A percentile compares a stretch with the other conserved stretches of the same genome.
Conservation (phyloP, 2,888 invertebrate species). For the Thera obeliscata region DNA sequence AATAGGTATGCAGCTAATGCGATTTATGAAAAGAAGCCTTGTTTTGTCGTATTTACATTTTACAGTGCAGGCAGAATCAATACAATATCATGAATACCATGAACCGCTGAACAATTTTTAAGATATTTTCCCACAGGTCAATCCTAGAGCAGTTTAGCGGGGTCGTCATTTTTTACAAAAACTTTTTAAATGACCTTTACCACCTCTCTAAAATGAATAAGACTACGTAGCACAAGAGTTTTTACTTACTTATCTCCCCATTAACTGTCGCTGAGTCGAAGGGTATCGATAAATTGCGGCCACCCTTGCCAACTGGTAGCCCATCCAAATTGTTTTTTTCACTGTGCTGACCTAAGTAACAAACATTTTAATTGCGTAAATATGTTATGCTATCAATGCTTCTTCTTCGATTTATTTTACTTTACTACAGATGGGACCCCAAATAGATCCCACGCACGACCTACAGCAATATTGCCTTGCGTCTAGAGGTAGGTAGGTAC, state of each 20-base stretch:
- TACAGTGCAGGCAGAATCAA: slow-evolving; percentile 18
- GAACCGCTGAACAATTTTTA: not conserved
- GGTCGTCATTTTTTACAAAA: not conserved
- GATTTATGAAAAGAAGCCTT: slow-evolving; percentile 31
- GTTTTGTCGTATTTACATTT: slow-evolving; percentile 11
- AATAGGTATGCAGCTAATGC: slow-evolving; percentile 19
- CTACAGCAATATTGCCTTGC: no score
- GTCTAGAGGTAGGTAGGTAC: no score
- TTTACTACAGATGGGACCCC: no score
- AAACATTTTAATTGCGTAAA: slow-evolving; percentile 13
- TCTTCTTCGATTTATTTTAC: no score
- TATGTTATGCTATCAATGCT: not conserved
- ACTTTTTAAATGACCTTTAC: not conserved
- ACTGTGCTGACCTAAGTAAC: slow-evolving; percentile 66
- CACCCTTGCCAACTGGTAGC: slow-evolving; percentile 68
- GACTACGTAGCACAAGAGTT: not conserved
- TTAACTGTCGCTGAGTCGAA: slow-evolving; percentile 74
- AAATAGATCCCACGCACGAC: no score
- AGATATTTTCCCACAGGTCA: not conserved
- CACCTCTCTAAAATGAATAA: not conserved
- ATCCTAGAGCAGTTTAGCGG: not conserved
- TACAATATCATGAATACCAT: slow-evolving; percentile 9
- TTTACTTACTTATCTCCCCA: slow-evolving; percentile 75
- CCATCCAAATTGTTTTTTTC: slow-evolving; percentile 66
- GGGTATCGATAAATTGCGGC: slow-evolving; percentile 77